Evolutionary conservation across 2,888 invertebrate species (phyloP), one percentile per base, ranked within the genome.

Genomic region (Scaptomyza caliginosa): DNA sequence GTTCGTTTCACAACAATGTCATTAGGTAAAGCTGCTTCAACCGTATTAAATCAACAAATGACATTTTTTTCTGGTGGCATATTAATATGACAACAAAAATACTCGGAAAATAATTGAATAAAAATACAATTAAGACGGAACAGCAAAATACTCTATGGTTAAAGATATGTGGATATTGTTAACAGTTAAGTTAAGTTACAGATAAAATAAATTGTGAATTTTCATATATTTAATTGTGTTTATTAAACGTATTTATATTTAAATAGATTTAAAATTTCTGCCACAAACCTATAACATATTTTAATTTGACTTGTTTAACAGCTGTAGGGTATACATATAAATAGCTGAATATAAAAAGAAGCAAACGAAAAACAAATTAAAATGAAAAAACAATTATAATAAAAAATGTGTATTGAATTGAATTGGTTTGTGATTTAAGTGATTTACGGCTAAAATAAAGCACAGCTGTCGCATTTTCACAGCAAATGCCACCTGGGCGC

Each of bases 401-500:
- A 19, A 21, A 40, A 39, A 43, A 11, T 30, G 26, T 39, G 13
- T 19, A 23, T 28, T 48, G n/a, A 56, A 63, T 57, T 38, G 28
- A 52, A 68, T 56, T 63, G 48, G 8, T 11, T 34, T 34, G 56
- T 26, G 52, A 48, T 48, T 68, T 45, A 52, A 57, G 36, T 52
- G 64, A 69, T 69, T 69, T 57, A 52, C 30, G 45, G 49, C 21
- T 26, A 13, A 28, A 60, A 42, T 34, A 16, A 34, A 51, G 43
- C 50, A 45, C 42, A 63, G 51, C 45, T 64, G 63, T 38, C 30
- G 39, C 45, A 26, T 46, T 51, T 45, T 42, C 30, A 26, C 28
- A 34, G 48, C 28, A 28, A 42, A 23, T 43, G 43, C 38, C 68
- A 68, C 68, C 68, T 64, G 72, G 43, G 59, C 57, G 68, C 73